Percentiles rank a stretch among this genome's conserved stretches.
Conservation (phyloP, 2,888 invertebrate genomes). For the Tetragnatha montana region DNA sequence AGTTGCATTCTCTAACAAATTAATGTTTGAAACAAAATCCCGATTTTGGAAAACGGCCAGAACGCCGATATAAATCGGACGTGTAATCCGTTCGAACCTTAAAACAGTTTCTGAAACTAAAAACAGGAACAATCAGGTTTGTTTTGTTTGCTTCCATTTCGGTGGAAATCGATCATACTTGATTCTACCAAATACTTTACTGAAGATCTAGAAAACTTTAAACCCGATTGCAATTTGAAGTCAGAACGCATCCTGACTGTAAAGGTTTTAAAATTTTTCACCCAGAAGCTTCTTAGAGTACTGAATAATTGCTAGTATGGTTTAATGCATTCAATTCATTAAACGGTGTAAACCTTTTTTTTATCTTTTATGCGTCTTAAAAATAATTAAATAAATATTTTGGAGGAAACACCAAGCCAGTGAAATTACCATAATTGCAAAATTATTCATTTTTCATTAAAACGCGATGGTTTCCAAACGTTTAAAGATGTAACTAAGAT, state of each 20-base stretch:
- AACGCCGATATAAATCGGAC: neutral
- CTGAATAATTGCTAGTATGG: no score
- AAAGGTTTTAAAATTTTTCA: neutral
- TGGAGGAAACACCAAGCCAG: no score
- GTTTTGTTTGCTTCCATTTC: neutral
- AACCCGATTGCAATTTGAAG: neutral
- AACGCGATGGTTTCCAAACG: no score
- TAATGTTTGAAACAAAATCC: neutral
- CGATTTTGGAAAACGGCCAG: neutral
- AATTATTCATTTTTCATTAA: no score
- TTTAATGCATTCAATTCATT: no score
- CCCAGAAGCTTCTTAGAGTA: no score
- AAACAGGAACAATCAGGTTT: neutral
- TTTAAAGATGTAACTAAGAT: no score
- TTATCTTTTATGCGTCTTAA: no score
- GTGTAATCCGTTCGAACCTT: neutral
- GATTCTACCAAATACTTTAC: neutral
- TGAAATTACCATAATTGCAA: no score
- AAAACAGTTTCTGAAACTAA: neutral
- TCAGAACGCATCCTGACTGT: neutral
- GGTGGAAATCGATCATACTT: neutral
- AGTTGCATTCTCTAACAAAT: neutral
- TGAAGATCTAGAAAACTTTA: neutral
- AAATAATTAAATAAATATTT: no score
- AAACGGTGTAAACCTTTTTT: no score